Percentiles rank a stretch among this genome's conserved stretches.
Evolutionary conservation across 2,113 vertebrate species (phyloP).

Genomic region (Pseudopipra pipra): DNA sequence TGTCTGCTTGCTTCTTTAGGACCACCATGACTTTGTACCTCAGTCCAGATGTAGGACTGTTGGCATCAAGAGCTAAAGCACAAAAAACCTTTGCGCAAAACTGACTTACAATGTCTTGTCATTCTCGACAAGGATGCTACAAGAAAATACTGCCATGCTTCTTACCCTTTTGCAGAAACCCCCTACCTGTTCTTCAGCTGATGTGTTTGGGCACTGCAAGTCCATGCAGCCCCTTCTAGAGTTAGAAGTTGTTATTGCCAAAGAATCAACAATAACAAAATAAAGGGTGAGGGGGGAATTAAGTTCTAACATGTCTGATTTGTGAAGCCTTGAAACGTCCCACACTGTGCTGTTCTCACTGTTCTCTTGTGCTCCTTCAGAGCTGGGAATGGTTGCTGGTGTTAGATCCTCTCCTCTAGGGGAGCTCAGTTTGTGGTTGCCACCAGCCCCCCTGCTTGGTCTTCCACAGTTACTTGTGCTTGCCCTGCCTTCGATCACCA

Average conservation of each 20-base stretch:
- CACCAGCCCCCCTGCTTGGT: background rate
- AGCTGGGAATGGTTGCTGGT: background rate
- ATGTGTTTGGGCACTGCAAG: background rate
- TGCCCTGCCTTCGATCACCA: rapidly evolving
- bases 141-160: background rate
- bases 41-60: background rate
- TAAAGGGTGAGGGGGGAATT: background rate
- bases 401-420: background rate
- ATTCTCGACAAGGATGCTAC: background rate
- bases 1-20: background rate
- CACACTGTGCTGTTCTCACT: background rate
- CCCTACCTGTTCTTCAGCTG: background rate
- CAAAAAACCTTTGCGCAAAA: background rate
- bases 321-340: background rate
- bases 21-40: background rate
- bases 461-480: background rate
- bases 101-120: background rate
- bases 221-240: rapidly evolving
- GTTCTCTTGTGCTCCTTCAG: background rate
- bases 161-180: background rate
- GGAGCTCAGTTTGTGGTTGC: background rate
- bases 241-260: background rate
- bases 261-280: background rate
- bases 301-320: background rate
- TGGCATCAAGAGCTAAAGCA: background rate